phyloP scores from a whole-genome alignment of 2,113 vertebrate species.

The Grammomys dolichurus region DNA sequence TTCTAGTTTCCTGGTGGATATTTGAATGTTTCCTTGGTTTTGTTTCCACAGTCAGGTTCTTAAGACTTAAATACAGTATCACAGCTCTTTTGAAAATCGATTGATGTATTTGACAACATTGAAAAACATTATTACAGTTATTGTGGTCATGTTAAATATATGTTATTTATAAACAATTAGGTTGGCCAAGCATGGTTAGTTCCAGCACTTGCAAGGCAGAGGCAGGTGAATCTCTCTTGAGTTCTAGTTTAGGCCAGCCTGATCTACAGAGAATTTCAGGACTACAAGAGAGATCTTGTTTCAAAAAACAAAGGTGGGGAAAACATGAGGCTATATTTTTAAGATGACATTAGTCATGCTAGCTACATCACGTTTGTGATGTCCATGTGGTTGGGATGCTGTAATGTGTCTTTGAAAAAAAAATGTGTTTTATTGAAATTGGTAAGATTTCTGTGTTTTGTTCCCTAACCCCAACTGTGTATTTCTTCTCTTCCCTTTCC shows the following conservation, averaged over 20 bases:
- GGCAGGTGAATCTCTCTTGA: background rate
- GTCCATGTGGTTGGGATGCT: background rate
- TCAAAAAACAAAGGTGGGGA: background rate
- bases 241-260: background rate
- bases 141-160: background rate
- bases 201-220: background rate
- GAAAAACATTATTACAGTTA: background rate
- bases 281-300: background rate
- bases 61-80: slow-evolving; percentile 15
- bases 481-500: background rate
- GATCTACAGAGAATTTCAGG: background rate
- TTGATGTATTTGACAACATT: background rate
- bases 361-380: background rate
- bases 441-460: background rate
- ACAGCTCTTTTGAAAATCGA: slow-evolving; percentile 8
- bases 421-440: slow-evolving; percentile 28
- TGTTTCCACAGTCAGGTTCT: background rate
- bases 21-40: slow-evolving; percentile 28
- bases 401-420: slow-evolving; percentile 35
- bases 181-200: background rate
- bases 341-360: background rate
- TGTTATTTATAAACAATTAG: background rate
- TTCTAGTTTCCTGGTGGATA: background rate
- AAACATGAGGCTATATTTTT: background rate
- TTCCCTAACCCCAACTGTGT: background rate